Evolutionary conservation across 2,888 invertebrate species (phyloP).

Genomic region (Deilephila porcellus): DNA sequence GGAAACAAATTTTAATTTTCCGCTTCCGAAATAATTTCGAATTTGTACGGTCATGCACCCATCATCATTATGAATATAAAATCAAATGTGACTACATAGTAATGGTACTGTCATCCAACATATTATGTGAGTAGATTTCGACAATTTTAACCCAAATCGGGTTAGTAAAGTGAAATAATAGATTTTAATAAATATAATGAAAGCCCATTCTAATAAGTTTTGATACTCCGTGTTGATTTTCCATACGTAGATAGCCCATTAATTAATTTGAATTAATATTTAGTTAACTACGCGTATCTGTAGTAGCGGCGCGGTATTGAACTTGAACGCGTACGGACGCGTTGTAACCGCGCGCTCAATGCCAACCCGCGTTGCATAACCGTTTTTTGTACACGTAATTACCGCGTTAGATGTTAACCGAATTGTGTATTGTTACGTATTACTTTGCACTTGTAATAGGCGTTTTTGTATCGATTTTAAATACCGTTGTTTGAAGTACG

Average conservation of each 20-base stretch:
- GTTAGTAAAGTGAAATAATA: too few species aligned
- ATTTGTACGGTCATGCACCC: not conserved
- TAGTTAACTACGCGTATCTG: constrained; percentile 1
- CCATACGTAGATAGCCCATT: not conserved
- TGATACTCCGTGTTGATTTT: too few species aligned
- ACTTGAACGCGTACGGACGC: constrained; percentile 44
- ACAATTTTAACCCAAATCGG: too few species aligned
- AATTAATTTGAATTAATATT: not conserved
- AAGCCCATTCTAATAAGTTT: too few species aligned
- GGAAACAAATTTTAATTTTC: not conserved
- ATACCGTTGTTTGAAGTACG: too few species aligned
- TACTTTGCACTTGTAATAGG: not conserved
- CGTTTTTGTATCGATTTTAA: not conserved
- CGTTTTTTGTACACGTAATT: constrained; percentile 33
- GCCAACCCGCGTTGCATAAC: constrained; percentile 42
- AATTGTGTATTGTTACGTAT: constrained; percentile 2
- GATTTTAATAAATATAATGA: too few species aligned
- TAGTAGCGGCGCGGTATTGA: constrained; percentile 40
- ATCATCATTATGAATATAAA: not conserved
- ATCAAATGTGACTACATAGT: not conserved
- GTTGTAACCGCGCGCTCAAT: constrained; percentile 37
- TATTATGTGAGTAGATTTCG: too few species aligned
- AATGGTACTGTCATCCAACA: too few species aligned
- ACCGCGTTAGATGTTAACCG: not conserved
- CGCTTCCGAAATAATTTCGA: constrained; percentile 5